Evolutionary conservation across 2,888 invertebrate species (phyloP), one percentile per base, ranked within the genome.

Genomic region (Alsophila aescularia): DNA sequence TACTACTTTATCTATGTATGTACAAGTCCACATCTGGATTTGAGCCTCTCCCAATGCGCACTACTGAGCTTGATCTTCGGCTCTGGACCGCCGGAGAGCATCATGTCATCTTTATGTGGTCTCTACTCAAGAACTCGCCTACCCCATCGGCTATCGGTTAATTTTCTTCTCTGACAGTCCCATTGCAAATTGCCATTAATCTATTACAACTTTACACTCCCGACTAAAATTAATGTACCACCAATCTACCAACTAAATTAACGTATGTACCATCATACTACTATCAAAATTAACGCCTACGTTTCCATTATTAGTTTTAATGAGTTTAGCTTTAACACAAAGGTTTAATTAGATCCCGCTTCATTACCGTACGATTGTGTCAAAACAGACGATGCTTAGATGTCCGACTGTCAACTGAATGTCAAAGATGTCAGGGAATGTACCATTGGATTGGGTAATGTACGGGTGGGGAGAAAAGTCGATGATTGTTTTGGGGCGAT

Each of bases 321-420:
- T 86, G 79, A 83, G 78, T 83, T 83, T 83, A 83, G 73, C 66
- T 64, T 52, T 66, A 77, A 71, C 63, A 87, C 85, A 87, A 87
- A 81, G 71, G 74, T 76, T 80, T 88, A 87, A 89, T 89, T 88
- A 87, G 79, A 79, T 66, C 69, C 58, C 66, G 66, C 67, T 81
- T 84, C 82, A 85, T 86, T 85, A 87, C 75, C 80, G 81, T 82
- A 75, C 66, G 74, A 78, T 80, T 75, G 79, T 84, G 87, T 88
- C 89, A 86, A 81, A 88, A 87, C 83, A 85, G 73, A 71, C 70
- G 65, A 70, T 62, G 64, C 69, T 53, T 64, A 67, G 75, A 71
- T 73, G 74, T 73, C 64, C 66, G 53, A 72, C 80, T 86, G 88
- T 89, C 88, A 85, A 75, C 83, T 77, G 70, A 79, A 77, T 83